Conservation (phyloP, 2,797 vertebrate species). For the Hydrolagus colliei region DNA sequence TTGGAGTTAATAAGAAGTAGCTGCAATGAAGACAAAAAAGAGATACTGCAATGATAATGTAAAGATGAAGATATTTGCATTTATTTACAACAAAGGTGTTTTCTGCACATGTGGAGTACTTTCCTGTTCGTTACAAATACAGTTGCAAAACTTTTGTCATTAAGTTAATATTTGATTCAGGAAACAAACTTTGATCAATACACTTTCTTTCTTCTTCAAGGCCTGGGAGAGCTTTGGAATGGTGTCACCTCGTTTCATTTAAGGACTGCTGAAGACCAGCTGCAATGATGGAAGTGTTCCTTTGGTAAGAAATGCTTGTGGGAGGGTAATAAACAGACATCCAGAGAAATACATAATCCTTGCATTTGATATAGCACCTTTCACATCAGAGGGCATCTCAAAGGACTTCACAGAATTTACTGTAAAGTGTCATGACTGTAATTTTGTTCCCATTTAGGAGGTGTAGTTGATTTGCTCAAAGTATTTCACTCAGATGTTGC, state of each 20-base stretch:
- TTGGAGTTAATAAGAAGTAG: no score
- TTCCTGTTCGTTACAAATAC: constrained; percentile 32
- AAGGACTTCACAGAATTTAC: constrained; percentile 41
- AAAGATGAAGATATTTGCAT: no score
- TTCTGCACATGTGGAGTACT: constrained; percentile 12
- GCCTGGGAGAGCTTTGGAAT: not conserved
- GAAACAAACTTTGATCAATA: constrained; percentile 39
- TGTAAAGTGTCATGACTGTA: constrained; percentile 18
- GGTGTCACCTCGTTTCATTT: constrained; percentile 36
- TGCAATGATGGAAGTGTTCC: constrained; percentile 53
- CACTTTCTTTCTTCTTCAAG: not conserved
- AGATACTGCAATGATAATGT: no score
- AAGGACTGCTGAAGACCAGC: constrained; percentile 51
- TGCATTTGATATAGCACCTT: constrained; percentile 33
- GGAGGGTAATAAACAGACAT: constrained; percentile 27
- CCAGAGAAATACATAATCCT: no score
- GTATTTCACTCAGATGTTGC: not conserved
- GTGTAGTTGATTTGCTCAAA: not conserved
- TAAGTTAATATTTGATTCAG: constrained; percentile 49
- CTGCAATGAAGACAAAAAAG: no score
- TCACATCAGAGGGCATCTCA: constrained; percentile 37
- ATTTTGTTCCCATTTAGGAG: not conserved
- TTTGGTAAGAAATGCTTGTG: constrained; percentile 51
- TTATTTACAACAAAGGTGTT: not conserved
- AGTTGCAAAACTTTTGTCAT: constrained; percentile 40